Conservation (phyloP, 2,113 vertebrate genomes). For the Catharus bicknelli region DNA sequence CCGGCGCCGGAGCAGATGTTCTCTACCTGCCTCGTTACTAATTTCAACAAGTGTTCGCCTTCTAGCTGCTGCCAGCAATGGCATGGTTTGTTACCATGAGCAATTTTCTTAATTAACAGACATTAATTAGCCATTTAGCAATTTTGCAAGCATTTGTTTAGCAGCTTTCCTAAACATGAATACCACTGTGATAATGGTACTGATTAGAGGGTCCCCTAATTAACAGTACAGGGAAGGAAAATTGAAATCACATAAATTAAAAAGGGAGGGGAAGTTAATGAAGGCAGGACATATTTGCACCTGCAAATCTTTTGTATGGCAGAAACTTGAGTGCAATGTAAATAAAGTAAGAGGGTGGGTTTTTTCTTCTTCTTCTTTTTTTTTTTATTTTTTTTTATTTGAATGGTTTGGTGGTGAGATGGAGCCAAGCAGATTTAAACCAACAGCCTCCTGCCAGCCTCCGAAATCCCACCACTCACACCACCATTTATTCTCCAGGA, state of each 20-base stretch:
- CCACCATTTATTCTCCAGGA: neutral
- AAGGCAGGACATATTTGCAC: conserved; percentile 85
- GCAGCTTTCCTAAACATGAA: conserved; percentile 93
- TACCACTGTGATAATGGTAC: conserved; percentile 90
- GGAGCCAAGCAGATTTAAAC: conserved; percentile 53
- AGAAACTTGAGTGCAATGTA: conserved; percentile 80
- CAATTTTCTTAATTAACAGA: conserved; percentile 96
- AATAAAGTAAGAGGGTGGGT: conserved; percentile 75
- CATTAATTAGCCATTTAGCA: conserved; percentile 96
- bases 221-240: conserved; percentile 88
- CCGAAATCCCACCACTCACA: neutral
- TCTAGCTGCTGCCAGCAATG: conserved; percentile 84
- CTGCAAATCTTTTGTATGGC: conserved; percentile 84
- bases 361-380: neutral
- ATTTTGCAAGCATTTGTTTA: conserved; percentile 92
- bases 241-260: conserved; percentile 87
- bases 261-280: conserved; percentile 85
- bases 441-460: conserved; percentile 8
- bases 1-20: conserved; percentile 76
- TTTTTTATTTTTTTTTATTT: neutral
- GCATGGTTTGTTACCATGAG: conserved; percentile 90
- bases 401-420: neutral
- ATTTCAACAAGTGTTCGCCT: conserved; percentile 87
- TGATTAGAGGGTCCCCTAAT: conserved; percentile 90
- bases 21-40: conserved; percentile 82